Conservation (phyloP, 1,140 invertebrate genomes). For the Marisa cornuarietis region DNA sequence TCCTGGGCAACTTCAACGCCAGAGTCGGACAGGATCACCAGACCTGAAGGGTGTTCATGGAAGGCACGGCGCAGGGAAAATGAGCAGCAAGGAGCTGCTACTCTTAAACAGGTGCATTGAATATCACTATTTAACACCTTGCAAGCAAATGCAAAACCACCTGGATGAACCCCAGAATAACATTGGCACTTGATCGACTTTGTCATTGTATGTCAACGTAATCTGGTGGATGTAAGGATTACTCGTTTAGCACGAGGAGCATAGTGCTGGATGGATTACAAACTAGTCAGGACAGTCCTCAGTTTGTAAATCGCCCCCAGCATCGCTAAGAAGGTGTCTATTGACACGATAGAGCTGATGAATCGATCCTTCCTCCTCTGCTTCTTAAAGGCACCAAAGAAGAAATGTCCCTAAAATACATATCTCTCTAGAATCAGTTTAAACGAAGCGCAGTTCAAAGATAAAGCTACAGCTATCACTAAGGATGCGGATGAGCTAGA, state of each 20-base stretch:
- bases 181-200: slow-evolving; percentile 1
- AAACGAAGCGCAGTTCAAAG: slow-evolving; percentile 20
- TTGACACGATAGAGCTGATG: neutral
- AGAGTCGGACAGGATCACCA: too few species aligned
- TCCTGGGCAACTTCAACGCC: too few species aligned
- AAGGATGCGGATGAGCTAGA: neutral
- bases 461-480: neutral
- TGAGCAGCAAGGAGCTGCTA: too few species aligned
- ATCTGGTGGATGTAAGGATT: slow-evolving; percentile 15
- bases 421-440: neutral
- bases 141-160: too few species aligned
- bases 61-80: too few species aligned
- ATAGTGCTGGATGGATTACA: slow-evolving; percentile 36
- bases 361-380: neutral
- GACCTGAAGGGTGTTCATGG: too few species aligned
- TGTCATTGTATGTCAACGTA: neutral
- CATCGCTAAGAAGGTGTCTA: neutral
- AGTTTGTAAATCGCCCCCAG: neutral
- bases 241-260: slow-evolving; percentile 29
- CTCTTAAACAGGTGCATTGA: too few species aligned
- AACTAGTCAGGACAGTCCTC: slow-evolving; percentile 22
- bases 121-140: too few species aligned
- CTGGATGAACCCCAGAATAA: too few species aligned
- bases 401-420: neutral
- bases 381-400: neutral